Conservation (phyloP, 1,140 invertebrate species). For the Onthophagus taurus region DNA sequence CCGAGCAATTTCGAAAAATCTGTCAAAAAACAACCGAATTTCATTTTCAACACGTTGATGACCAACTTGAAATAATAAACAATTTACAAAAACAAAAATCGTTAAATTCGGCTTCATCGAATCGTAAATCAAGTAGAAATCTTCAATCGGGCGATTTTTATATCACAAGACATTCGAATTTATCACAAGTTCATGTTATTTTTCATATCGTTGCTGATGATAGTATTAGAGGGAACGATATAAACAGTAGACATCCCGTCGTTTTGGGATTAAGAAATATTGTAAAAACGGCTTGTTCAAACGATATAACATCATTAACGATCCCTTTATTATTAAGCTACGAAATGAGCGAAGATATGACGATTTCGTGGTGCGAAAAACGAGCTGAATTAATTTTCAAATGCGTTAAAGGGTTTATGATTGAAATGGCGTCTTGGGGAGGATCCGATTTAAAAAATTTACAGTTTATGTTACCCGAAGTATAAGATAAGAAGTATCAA, state of each 20-base stretch:
- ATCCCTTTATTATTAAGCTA: conserved; percentile 87
- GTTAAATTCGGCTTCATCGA: conserved; percentile 20
- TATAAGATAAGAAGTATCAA: conserved; percentile 29
- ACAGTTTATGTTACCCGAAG: conserved; percentile 73
- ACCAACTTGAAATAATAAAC: conserved; percentile 68
- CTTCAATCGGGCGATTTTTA: conserved; percentile 86
- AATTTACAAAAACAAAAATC: conserved; percentile 27
- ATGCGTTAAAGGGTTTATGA: conserved; percentile 99
- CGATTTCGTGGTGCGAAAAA: conserved; percentile 89
- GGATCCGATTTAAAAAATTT: conserved; percentile 83
- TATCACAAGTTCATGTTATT: conserved; percentile 86
- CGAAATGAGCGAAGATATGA: conserved; percentile 97
- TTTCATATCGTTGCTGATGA: conserved; percentile 90
- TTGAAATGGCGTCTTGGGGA: conserved; percentile 90
- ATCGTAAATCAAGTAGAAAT: conserved; percentile 39
- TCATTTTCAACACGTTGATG: conserved; percentile 79
- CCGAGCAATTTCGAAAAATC: conserved; percentile 54
- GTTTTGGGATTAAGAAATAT: conserved; percentile 92
- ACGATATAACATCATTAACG: conserved; percentile 88
- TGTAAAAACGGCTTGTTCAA: conserved; percentile 83
- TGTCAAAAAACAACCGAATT: conserved; percentile 70
- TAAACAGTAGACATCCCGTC: conserved; percentile 92
- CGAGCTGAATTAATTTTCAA: conserved; percentile 95
- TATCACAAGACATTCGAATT: conserved; percentile 91
- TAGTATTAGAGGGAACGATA: conserved; percentile 63